Percentiles rank a stretch among this genome's conserved stretches.
These are phyloP conservation scores for Pterostichus madidus DNA, from an alignment of 2,888 invertebrate genomes.

Conservation along the genomic window DNA sequence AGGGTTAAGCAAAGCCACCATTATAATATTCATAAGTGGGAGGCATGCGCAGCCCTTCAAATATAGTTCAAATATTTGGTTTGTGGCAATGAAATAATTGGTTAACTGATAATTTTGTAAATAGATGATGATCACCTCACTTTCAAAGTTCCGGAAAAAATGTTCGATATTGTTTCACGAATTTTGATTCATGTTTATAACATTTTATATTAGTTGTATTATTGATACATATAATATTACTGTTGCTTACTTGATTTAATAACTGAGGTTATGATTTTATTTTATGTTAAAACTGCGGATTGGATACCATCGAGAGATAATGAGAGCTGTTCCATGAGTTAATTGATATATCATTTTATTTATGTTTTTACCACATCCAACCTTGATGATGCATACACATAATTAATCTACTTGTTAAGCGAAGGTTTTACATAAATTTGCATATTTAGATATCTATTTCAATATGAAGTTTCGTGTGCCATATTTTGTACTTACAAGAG, in stretches of 20 bases:
- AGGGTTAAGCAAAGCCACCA: slow-evolving; percentile 6
- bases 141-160: too few relatives aligned
- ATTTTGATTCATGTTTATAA: too few relatives aligned
- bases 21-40: background rate
- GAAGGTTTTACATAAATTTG: slow-evolving; percentile 13
- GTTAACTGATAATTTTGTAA: too few relatives aligned
- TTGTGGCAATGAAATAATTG: too few relatives aligned
- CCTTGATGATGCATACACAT: background rate
- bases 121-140: too few relatives aligned
- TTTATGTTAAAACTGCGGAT: background rate
- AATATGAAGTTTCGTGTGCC: too few relatives aligned
- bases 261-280: too few relatives aligned
- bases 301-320: background rate
- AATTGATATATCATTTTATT: slow-evolving; percentile 40
- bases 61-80: background rate
- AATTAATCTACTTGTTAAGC: slow-evolving; percentile 20
- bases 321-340: background rate
- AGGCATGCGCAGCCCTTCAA: background rate
- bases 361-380: slow-evolving; percentile 3
- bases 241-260: too few relatives aligned
- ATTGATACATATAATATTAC: too few relatives aligned
- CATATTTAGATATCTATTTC: slow-evolving; percentile 17
- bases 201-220: too few relatives aligned
- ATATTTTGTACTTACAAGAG: too few relatives aligned
- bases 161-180: too few relatives aligned